phyloP scores from a whole-genome alignment of 2,113 vertebrate genomes.

The Sitta europaea region DNA sequence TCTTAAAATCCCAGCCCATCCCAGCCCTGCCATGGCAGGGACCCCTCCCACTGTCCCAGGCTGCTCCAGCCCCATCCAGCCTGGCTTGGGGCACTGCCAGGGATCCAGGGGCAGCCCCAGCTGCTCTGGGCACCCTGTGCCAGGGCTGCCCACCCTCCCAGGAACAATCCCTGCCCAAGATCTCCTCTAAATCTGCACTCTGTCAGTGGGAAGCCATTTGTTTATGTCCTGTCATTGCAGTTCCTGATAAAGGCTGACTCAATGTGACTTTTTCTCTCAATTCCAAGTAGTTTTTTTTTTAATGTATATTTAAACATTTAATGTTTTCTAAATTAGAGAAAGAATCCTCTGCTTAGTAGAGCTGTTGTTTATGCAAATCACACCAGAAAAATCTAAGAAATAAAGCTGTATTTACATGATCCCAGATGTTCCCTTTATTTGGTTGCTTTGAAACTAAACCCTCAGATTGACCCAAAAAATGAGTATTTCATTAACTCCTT shows the following conservation, averaged over 20 bases:
- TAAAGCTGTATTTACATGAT: background rate
- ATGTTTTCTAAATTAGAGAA: background rate
- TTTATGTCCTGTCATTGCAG: background rate
- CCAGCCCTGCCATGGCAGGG: background rate
- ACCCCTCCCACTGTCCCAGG: background rate
- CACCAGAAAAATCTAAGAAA: background rate
- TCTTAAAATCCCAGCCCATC: background rate
- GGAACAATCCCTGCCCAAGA: background rate
- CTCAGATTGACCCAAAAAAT: background rate
- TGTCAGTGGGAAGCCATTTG: background rate
- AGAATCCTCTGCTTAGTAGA: background rate
- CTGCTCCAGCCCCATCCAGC: rapidly evolving
- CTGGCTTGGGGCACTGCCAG: background rate
- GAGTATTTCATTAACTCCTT: background rate
- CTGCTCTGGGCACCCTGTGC: background rate
- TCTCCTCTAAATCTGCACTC: background rate
- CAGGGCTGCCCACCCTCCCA: rapidly evolving
- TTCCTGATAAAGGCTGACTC: background rate
- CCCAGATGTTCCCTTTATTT: background rate
- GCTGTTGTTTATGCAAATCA: background rate
- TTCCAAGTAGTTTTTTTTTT: background rate
- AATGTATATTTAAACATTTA: background rate
- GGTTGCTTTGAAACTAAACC: background rate
- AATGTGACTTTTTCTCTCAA: background rate
- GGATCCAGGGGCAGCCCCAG: background rate